phyloP scores from a whole-genome alignment of 2,797 vertebrate genomes.

The Anableps anableps region DNA sequence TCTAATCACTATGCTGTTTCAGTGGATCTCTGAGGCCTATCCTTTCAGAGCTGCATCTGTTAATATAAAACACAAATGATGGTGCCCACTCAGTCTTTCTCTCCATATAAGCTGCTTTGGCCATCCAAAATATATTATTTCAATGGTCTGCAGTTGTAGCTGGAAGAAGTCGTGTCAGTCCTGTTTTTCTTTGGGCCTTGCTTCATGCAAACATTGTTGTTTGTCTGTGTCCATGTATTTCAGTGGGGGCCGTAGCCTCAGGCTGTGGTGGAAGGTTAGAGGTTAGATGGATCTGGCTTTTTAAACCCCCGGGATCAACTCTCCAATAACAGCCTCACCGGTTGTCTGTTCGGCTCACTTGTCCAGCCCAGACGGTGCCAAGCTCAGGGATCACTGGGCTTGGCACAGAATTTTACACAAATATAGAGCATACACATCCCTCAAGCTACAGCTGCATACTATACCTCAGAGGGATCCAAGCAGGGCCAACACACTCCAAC shows the following conservation, averaged over 20 bases:
- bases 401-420: conserved; percentile 24
- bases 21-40: background rate
- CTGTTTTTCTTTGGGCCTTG: conserved; percentile 9
- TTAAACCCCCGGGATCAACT: conserved; percentile 43
- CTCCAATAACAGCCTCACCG: conserved; percentile 25
- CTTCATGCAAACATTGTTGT: conserved; percentile 1
- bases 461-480: conserved; percentile 20
- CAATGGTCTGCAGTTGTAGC: background rate
- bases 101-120: background rate
- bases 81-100: background rate
- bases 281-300: conserved; percentile 41
- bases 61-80: background rate
- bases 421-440: conserved; percentile 29
- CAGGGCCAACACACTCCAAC: background rate
- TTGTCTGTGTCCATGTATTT: background rate
- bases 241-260: conserved; percentile 30
- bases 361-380: conserved; percentile 37
- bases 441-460: conserved; percentile 34
- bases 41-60: background rate
- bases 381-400: conserved; percentile 48
- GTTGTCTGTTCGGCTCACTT: conserved; percentile 30
- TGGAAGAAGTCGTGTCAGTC: conserved; percentile 11
- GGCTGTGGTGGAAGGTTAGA: conserved; percentile 38
- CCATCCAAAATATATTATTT: background rate
- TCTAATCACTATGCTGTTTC: background rate